A percentile compares a stretch with the other conserved stretches of the same genome.
phyloP scores from a whole-genome alignment of 2,888 invertebrate genomes.

The Drosophila diplacantha region DNA sequence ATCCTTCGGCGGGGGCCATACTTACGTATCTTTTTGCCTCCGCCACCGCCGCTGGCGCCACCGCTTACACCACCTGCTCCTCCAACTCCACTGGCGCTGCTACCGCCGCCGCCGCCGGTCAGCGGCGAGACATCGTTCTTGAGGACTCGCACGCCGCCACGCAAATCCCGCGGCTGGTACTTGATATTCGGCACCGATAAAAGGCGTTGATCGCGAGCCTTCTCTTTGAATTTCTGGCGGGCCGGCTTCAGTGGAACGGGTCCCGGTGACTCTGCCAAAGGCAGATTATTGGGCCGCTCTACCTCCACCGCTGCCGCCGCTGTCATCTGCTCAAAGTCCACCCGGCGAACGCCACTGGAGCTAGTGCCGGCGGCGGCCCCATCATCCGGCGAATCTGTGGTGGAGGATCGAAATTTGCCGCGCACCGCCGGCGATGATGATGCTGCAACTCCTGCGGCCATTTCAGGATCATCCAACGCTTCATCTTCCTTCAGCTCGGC shows the following conservation, averaged over 20 bases:
- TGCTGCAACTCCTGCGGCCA: background rate
- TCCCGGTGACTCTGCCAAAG: slow-evolving; percentile 44
- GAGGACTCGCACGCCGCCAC: slow-evolving; percentile 66
- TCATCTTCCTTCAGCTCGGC: slow-evolving; percentile 41
- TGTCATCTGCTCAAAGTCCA: slow-evolving; percentile 74
- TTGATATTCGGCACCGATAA: slow-evolving; percentile 89
- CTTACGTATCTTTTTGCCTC: slow-evolving; percentile 92
- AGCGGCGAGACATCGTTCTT: slow-evolving; percentile 78
- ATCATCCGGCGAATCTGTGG: slow-evolving; percentile 36
- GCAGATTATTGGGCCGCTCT: slow-evolving; percentile 82
- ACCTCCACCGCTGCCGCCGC: slow-evolving; percentile 70
- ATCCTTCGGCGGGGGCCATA: slow-evolving; percentile 76
- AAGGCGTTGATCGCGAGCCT: slow-evolving; percentile 81
- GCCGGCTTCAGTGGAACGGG: slow-evolving; percentile 80
- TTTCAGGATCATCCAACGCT: slow-evolving; percentile 39
- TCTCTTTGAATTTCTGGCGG: slow-evolving; percentile 80
- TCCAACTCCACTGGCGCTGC: slow-evolving; percentile 1
- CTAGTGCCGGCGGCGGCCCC: slow-evolving; percentile 3
- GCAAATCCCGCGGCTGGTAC: slow-evolving; percentile 78
- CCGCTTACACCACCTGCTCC: slow-evolving; percentile 9
- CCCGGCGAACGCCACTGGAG: slow-evolving; percentile 55
- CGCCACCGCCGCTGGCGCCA: slow-evolving; percentile 10
- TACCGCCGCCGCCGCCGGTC: slow-evolving; percentile 80
- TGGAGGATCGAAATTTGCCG: slow-evolving; percentile 33
- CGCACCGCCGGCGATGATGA: slow-evolving; percentile 25